A percentile compares a stretch with the other conserved stretches of the same genome.
Conservation (phyloP, 2,888 invertebrate genomes). For the Norana najaformis region DNA sequence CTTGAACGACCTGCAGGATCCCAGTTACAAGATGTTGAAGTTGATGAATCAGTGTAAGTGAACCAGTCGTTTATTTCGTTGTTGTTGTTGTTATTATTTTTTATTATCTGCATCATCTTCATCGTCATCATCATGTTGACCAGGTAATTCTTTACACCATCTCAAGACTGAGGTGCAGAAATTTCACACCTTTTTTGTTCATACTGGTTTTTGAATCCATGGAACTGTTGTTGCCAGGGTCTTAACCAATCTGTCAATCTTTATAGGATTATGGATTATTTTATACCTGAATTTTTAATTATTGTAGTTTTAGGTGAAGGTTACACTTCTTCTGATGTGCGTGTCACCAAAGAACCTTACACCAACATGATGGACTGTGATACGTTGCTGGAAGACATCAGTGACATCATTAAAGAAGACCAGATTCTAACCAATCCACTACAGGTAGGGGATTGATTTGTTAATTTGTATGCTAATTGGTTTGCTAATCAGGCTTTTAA, state of each 20-base stretch:
- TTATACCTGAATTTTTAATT: neutral
- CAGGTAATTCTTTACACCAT: too few species aligned
- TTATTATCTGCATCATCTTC: too few species aligned
- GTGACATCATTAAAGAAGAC: slow-evolving; percentile 17
- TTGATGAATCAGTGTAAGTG: neutral
- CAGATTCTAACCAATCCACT: neutral
- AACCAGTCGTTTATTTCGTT: neutral
- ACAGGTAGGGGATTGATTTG: neutral
- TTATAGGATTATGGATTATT: neutral
- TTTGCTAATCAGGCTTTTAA: neutral
- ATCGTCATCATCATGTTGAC: too few species aligned
- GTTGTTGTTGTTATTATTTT: too few species aligned
- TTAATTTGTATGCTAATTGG: neutral
- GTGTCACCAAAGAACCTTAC: neutral
- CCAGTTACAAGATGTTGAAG: neutral
- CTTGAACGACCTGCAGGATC: neutral
- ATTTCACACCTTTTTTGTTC: too few species aligned
- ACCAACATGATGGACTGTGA: neutral
- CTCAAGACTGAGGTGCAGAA: too few species aligned
- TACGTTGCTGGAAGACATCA: neutral
- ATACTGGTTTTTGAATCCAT: too few species aligned
- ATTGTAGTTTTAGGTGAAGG: neutral
- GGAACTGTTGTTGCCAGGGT: too few species aligned
- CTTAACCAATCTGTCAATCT: neutral
- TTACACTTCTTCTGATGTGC: neutral